Percentiles rank a stretch among this genome's conserved stretches.
phyloP scores from a whole-genome alignment of 2,888 invertebrate species.

The Formica aserva region DNA sequence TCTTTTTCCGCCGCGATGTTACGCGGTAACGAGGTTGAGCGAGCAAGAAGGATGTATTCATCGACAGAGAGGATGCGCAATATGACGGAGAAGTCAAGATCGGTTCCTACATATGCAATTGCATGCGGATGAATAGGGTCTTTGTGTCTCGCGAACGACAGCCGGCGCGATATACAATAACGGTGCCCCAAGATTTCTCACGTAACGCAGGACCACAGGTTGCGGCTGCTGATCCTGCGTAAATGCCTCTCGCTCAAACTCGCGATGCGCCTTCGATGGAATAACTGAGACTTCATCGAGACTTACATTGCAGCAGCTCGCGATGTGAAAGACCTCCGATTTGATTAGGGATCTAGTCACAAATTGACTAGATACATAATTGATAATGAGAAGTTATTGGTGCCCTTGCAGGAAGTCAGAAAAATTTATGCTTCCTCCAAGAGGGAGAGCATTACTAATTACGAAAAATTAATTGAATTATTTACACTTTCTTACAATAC shows the following conservation, averaged over 20 bases:
- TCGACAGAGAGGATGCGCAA: slow-evolving; percentile 63
- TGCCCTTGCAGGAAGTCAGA: neutral
- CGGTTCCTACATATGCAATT: slow-evolving; percentile 74
- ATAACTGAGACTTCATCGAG: slow-evolving; percentile 13
- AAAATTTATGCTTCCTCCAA: neutral
- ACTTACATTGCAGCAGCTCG: neutral
- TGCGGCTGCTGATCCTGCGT: slow-evolving; percentile 53
- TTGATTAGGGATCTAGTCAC: neutral
- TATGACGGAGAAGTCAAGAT: slow-evolving; percentile 72
- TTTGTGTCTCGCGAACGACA: slow-evolving; percentile 77
- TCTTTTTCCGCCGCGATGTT: slow-evolving; percentile 60
- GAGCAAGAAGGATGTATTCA: slow-evolving; percentile 59
- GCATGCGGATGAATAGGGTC: slow-evolving; percentile 75
- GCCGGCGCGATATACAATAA: slow-evolving; percentile 75
- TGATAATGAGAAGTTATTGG: slow-evolving; percentile 15
- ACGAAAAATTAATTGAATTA: slow-evolving; percentile 25
- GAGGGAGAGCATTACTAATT: neutral
- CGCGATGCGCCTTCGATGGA: neutral
- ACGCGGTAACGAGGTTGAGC: slow-evolving; percentile 66
- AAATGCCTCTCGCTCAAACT: slow-evolving; percentile 43
- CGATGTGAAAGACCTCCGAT: neutral
- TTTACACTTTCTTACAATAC: neutral
- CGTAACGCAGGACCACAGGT: slow-evolving; percentile 69
- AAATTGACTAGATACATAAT: neutral
- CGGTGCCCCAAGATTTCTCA: slow-evolving; percentile 75